Conservation (phyloP, 2,888 invertebrate genomes). For the Lycaena phlaeas region DNA sequence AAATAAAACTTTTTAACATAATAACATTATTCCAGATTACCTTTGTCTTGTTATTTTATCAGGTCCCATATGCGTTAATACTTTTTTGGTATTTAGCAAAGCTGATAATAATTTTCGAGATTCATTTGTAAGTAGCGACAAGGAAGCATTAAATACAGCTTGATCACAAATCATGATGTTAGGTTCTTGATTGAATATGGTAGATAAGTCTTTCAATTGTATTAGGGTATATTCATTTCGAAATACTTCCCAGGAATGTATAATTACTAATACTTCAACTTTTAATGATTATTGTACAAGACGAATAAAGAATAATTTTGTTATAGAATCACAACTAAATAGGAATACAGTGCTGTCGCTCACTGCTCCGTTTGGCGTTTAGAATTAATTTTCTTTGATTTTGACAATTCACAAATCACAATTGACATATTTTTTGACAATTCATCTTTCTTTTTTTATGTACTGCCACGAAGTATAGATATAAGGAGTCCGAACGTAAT, state of each 20-base stretch:
- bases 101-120: constrained; percentile 70
- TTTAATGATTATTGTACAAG: too few species aligned
- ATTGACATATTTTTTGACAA: not conserved
- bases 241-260: not conserved
- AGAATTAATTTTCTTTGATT: not conserved
- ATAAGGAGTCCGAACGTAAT: too few species aligned
- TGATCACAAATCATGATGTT: constrained; percentile 27
- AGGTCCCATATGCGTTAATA: constrained; percentile 73
- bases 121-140: constrained; percentile 50
- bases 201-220: not conserved
- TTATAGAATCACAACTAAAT: too few species aligned
- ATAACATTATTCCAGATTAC: too few species aligned
- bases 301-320: too few species aligned
- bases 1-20: too few species aligned
- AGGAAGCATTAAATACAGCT: constrained; percentile 35
- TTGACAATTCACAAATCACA: not conserved
- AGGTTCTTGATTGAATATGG: not conserved
- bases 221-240: not conserved
- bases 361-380: not conserved
- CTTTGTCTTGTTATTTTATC: constrained; percentile 53
- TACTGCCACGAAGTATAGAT: too few species aligned
- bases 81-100: constrained; percentile 77
- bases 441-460: too few species aligned
- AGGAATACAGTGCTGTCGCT: too few species aligned
- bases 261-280: too few species aligned